Evolutionary conservation across 2,113 vertebrate species (phyloP).

Genomic region (Pseudopipra pipra): DNA sequence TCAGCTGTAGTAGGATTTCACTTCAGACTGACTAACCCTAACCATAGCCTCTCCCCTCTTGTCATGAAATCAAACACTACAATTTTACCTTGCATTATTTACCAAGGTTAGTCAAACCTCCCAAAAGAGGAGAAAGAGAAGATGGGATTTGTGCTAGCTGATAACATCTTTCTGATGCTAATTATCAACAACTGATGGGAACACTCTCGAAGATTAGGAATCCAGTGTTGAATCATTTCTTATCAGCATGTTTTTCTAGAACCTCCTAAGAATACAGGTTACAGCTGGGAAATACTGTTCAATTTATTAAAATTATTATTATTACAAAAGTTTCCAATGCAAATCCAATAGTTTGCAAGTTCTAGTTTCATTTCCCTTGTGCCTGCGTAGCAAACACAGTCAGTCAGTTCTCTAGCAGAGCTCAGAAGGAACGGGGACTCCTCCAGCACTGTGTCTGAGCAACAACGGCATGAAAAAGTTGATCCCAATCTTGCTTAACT

Average conservation of each 20-base stretch:
- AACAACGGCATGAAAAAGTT: neutral
- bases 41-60: neutral
- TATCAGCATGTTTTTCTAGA: neutral
- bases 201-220: neutral
- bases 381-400: neutral
- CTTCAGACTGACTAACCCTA: neutral
- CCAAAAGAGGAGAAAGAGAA: neutral
- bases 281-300: neutral
- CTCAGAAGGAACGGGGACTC: neutral
- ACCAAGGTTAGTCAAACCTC: neutral
- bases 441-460: neutral
- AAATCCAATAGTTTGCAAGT: neutral
- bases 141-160: neutral
- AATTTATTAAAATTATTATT: neutral
- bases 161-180: neutral
- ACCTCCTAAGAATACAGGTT: neutral
- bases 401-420: neutral
- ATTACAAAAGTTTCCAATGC: neutral
- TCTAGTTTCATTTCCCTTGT: neutral
- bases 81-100: neutral
- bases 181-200: neutral
- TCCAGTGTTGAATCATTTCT: neutral
- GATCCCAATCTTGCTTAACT: neutral
- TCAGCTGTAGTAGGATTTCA: neutral
- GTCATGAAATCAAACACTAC: neutral